A percentile compares a stretch with the other conserved stretches of the same genome.
Evolutionary conservation across 1,140 invertebrate genomes (phyloP).

Genomic region (Zaprionus africanus): DNA sequence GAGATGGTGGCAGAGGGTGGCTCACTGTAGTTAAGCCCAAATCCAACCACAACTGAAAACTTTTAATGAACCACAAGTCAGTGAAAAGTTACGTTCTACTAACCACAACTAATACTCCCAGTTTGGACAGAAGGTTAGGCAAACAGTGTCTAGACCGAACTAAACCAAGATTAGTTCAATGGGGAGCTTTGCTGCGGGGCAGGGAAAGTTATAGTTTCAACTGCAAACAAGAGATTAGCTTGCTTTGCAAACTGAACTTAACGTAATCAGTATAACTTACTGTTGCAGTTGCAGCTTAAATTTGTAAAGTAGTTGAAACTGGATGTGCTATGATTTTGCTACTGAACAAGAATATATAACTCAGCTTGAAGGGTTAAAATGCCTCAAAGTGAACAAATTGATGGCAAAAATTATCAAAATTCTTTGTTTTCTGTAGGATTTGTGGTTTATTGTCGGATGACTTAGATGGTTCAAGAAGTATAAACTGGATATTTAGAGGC

Average conservation of each 20-base stretch:
- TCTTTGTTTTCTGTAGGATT: too few species aligned
- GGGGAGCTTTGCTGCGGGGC: neutral
- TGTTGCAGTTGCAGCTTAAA: neutral
- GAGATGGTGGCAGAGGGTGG: neutral
- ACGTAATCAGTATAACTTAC: neutral
- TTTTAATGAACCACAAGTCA: neutral
- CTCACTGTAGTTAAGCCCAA: neutral
- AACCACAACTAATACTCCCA: constrained; percentile 9
- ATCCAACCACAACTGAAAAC: neutral
- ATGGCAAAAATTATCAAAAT: too few species aligned
- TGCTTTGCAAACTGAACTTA: neutral
- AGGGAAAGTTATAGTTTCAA: neutral
- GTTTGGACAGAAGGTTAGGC: neutral
- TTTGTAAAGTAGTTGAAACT: neutral
- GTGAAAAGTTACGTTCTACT: constrained; percentile 10
- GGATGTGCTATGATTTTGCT: neutral
- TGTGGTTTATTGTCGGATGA: too few species aligned
- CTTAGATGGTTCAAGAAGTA: too few species aligned
- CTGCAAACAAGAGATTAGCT: neutral
- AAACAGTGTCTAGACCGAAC: constrained; percentile 3
- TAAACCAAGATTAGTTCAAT: neutral
- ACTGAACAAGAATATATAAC: neutral
- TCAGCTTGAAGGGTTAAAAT: too few species aligned
- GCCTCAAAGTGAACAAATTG: too few species aligned
- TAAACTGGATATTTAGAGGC: too few species aligned